Conservation (phyloP, 2,113 vertebrate genomes). For the Ciconia maguari region DNA sequence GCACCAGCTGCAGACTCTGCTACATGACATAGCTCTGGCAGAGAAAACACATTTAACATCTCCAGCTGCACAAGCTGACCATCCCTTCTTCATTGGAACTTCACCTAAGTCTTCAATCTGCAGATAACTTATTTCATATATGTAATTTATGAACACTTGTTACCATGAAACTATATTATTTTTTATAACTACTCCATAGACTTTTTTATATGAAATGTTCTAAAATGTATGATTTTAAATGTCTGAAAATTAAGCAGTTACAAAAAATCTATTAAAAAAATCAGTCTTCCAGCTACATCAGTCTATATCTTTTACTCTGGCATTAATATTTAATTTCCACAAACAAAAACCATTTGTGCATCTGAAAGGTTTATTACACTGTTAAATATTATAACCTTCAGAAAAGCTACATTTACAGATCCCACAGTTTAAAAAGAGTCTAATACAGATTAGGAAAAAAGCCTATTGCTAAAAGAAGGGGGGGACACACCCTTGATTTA, state of each 20-base stretch:
- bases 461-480: not conserved
- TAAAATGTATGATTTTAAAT: not conserved
- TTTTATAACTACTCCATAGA: not conserved
- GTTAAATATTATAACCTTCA: not conserved
- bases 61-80: not conserved
- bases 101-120: not conserved
- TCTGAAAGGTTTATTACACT: not conserved
- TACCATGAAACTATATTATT: not conserved
- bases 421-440: not conserved
- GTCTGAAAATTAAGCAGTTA: not conserved
- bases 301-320: not conserved
- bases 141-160: not conserved
- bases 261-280: not conserved
- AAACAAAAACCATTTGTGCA: not conserved
- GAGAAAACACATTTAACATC: not conserved
- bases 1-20: not conserved
- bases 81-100: not conserved
- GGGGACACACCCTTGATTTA: not conserved
- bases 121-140: not conserved
- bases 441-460: not conserved
- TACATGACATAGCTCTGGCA: not conserved
- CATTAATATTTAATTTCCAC: not conserved
- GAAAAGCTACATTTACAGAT: not conserved
- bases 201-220: not conserved
- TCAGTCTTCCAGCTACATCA: not conserved